phyloP scores from a whole-genome alignment of 2,113 vertebrate species.

The Zosterops hypoxanthus region DNA sequence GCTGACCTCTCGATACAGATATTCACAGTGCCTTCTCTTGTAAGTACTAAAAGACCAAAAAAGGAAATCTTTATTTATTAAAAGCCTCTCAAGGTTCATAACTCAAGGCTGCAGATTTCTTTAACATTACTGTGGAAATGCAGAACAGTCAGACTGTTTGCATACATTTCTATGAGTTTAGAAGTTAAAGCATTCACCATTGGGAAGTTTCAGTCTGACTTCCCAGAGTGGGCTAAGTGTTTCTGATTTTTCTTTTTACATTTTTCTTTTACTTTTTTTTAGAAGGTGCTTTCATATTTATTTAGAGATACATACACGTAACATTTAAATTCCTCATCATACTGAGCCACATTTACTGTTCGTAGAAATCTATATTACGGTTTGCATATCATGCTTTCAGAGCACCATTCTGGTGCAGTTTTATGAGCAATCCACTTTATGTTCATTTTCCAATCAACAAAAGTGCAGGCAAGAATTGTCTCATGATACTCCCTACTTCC shows the following conservation, averaged over 20 bases:
- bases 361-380: not conserved
- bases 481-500: not conserved
- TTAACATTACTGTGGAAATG: not conserved
- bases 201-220: not conserved
- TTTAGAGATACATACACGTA: not conserved
- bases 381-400: not conserved
- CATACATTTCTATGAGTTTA: not conserved
- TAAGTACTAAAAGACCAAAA: constrained; percentile 83
- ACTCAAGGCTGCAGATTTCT: constrained; percentile 29
- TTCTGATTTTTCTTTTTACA: not conserved
- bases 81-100: constrained; percentile 34
- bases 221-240: not conserved
- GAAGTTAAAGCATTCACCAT: not conserved
- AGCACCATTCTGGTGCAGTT: not conserved
- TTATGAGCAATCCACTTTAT: not conserved
- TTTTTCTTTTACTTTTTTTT: not conserved
- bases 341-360: not conserved
- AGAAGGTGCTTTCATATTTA: not conserved
- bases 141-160: not conserved
- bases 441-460: not conserved
- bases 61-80: constrained; percentile 66
- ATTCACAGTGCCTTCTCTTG: constrained; percentile 97
- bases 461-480: not conserved
- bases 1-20: constrained; percentile 98
- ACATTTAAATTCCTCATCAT: not conserved